Conservation (phyloP, 2,888 invertebrate species). For the Parnassius mnemosyne region DNA sequence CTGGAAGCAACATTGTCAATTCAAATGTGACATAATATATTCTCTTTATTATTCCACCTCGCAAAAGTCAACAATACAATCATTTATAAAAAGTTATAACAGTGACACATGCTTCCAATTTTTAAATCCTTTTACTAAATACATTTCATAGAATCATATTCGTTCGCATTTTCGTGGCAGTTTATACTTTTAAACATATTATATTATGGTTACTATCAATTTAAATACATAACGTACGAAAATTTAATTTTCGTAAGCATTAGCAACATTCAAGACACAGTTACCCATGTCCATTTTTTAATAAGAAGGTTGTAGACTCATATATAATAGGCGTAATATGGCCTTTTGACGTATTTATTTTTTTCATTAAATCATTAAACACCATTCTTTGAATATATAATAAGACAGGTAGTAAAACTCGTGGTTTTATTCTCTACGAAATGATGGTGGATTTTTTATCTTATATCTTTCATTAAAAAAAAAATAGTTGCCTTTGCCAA, state of each 20-base stretch:
- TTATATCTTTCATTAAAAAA: too few species aligned
- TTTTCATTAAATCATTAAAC: too few species aligned
- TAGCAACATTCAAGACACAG: conserved; percentile 5
- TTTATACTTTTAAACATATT: neutral
- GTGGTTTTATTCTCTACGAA: too few species aligned
- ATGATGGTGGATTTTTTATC: too few species aligned
- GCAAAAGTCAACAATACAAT: too few species aligned
- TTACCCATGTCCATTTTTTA: neutral
- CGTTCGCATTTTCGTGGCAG: neutral
- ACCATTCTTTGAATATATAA: too few species aligned
- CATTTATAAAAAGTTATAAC: neutral
- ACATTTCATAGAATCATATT: neutral
- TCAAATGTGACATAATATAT: neutral
- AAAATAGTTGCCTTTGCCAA: too few species aligned
- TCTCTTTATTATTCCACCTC: neutral
- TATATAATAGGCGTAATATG: neutral
- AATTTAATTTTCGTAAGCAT: conserved; percentile 16
- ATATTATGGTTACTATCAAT: conserved; percentile 6
- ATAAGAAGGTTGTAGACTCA: neutral
- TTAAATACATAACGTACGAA: neutral
- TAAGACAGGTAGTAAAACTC: too few species aligned
- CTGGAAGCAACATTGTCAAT: neutral
- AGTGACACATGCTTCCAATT: neutral
- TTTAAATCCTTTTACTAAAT: neutral
- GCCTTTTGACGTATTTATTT: too few species aligned